Evolutionary conservation across 2,113 vertebrate genomes (phyloP).

Genomic region (Pseudorasbora parva): DNA sequence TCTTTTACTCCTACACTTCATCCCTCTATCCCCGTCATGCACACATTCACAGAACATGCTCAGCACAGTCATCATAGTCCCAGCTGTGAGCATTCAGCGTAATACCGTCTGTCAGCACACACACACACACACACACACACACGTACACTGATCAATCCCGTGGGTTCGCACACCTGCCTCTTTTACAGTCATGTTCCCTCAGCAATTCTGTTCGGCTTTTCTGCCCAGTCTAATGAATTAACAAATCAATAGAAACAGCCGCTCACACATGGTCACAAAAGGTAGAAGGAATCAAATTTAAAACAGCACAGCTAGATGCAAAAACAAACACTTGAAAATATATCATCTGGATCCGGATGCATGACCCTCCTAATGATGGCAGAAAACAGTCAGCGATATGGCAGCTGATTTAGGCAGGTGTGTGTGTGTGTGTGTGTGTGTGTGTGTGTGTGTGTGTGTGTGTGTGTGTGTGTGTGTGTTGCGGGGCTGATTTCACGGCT

Average conservation of each 20-base stretch:
- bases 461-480: background rate
- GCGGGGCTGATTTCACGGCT: conserved; percentile 52
- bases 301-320: conserved; percentile 7
- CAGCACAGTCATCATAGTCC: conserved; percentile 45
- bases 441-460: too few species aligned
- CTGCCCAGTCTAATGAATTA: conserved; percentile 33
- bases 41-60: conserved; percentile 21
- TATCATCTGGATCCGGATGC: conserved; percentile 26
- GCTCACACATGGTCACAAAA: conserved; percentile 16
- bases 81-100: conserved; percentile 34
- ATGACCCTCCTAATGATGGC: conserved; percentile 28
- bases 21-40: background rate
- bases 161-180: conserved; percentile 36
- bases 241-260: conserved; percentile 29
- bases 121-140: conserved; percentile 24
- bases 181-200: conserved; percentile 20
- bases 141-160: conserved; percentile 8
- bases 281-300: conserved; percentile 12
- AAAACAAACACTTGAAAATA: background rate
- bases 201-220: conserved; percentile 39
- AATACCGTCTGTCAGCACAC: conserved; percentile 49
- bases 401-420: conserved; percentile 28
- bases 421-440: background rate
- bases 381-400: conserved; percentile 41
- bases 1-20: background rate